These are phyloP conservation scores for Cerastoderma edule DNA, from an alignment of 2,888 invertebrate genomes.

Conservation along the genomic window DNA sequence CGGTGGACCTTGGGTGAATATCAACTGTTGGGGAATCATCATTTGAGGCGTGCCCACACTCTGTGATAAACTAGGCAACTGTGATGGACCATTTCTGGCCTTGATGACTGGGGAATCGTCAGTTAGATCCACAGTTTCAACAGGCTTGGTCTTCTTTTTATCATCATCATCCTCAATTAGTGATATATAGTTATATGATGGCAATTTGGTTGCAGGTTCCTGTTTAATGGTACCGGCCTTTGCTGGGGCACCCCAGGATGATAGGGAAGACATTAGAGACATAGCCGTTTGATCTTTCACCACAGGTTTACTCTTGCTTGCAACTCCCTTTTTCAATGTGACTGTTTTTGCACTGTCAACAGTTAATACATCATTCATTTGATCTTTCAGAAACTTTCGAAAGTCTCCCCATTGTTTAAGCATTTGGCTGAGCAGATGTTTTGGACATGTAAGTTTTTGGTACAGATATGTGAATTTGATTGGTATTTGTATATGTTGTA, in stretches of 20 bases:
- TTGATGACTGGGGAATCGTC: slow-evolving; percentile 11
- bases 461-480: too few species aligned
- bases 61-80: background rate
- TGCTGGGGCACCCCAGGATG: slow-evolving; percentile 14
- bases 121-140: slow-evolving; percentile 42
- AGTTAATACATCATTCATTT: slow-evolving; percentile 4
- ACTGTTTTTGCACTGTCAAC: background rate
- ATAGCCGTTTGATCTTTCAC: background rate
- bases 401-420: background rate
- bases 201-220: background rate
- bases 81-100: background rate
- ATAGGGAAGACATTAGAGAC: background rate
- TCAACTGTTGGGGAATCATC: background rate
- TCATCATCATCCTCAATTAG: slow-evolving; percentile 21
- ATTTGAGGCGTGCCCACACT: background rate
- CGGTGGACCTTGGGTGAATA: background rate
- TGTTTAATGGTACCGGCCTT: slow-evolving; percentile 16
- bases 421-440: too few species aligned
- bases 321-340: background rate
- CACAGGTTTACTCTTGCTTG: background rate
- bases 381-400: background rate
- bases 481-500: too few species aligned
- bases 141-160: background rate
- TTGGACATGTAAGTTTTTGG: too few species aligned
- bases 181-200: slow-evolving; percentile 31